Evolutionary conservation across 2,113 vertebrate species (phyloP), one percentile per base, ranked within the genome.

Genomic region (Zosterops japonicus): DNA sequence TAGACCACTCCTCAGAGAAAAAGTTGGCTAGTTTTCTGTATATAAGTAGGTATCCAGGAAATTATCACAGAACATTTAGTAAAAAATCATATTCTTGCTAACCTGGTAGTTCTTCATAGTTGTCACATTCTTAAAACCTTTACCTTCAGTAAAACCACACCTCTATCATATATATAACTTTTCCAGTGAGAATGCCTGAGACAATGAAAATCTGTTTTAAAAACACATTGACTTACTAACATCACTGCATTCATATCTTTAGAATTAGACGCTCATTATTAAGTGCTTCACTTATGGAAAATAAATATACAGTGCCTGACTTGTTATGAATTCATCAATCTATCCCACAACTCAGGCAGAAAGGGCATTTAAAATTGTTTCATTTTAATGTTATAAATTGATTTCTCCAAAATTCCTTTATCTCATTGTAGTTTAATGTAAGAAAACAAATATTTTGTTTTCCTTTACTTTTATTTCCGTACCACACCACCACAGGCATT

Each of bases 401-500:
- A n/a, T 59, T 65, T 64, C 5, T 14, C 12, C 72, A 69, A 57
- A 85, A 78, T 55, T 86, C 17, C 2, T 31, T 59, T 64, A 46
- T 83, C 81, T 87, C 15, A 41, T 13, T 71, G 23, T 31, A 57
- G 18, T 25, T 25, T 84, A 89, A 42, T 49, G 17, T 20, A 75
- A 84, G 49, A 64, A 87, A 80, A 18, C 2, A 47, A 25, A 60
- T 5, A 19, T 9, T 1, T 2, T 35, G 49, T 52, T 65, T 12
- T 4, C 5, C 3, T 33, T 39, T n/a, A 11, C 5, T 36, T 18
- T 42, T 13, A 9, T 35, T 55, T 13, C 4, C 0, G 0, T 10
- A 25, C 13, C 15, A 31, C 11, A 12, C 10, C 41, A 81, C 22
- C n/a, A 35, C 8, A 50, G 65, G 6, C 13, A 52, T 8, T 77